phyloP scores from a whole-genome alignment of 2,888 invertebrate genomes.

The Pachymerium ferrugineum region DNA sequence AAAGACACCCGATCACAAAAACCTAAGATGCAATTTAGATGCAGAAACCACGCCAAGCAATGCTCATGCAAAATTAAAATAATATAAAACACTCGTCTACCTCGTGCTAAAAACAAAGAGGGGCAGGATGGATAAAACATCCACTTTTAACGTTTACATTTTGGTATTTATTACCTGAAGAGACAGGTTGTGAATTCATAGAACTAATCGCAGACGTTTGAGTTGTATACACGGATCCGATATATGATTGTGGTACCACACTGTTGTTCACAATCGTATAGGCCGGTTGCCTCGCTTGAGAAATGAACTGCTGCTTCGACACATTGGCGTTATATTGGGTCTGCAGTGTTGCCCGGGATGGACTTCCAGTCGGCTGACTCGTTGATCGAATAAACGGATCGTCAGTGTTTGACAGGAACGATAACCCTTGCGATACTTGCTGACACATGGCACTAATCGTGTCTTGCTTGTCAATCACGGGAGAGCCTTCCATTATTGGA shows the following conservation, averaged over 20 bases:
- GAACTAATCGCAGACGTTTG: neutral
- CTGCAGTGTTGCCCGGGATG: neutral
- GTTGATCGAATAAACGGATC: slow-evolving; percentile 46
- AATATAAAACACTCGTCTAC: neutral
- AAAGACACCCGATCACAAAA: neutral
- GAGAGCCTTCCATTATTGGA: slow-evolving; percentile 71
- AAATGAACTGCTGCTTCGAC: neutral
- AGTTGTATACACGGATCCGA: neutral
- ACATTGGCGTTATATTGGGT: neutral
- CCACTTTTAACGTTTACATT: too few relatives aligned
- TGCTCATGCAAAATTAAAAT: slow-evolving; percentile 3
- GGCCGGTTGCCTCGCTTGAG: slow-evolving; percentile 8
- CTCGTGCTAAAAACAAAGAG: neutral
- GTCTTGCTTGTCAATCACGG: slow-evolving; percentile 50
- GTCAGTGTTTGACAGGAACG: slow-evolving; percentile 61
- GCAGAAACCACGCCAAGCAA: too few relatives aligned
- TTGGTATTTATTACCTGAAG: neutral
- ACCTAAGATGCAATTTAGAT: too few relatives aligned
- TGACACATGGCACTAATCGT: slow-evolving; percentile 70
- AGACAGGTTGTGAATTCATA: neutral
- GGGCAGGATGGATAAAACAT: too few relatives aligned
- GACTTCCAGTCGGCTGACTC: neutral
- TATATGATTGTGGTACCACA: neutral
- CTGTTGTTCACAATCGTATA: neutral
- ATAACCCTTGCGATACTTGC: slow-evolving; percentile 68